These are phyloP conservation scores for Lepus europaeus DNA, from an alignment of 2,113 vertebrate genomes.

Conservation along the genomic window DNA sequence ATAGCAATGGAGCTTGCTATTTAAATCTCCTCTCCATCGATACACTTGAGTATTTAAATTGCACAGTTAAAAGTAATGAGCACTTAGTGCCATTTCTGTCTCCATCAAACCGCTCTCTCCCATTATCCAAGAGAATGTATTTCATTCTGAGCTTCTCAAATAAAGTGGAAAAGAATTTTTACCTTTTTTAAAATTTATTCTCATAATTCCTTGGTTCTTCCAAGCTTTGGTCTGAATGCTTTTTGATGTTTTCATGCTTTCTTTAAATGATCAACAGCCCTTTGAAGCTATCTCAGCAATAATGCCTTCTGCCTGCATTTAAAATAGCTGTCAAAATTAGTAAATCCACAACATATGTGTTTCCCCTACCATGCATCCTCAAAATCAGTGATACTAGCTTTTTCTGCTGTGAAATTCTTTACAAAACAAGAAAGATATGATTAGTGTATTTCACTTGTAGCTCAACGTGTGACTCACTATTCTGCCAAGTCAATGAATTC, in stretches of 20 bases:
- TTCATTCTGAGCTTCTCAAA: conserved; percentile 57
- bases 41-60: conserved; percentile 78
- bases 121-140: conserved; percentile 52
- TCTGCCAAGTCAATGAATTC: neutral
- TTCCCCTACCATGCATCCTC: neutral
- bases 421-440: conserved; percentile 64
- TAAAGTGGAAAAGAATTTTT: conserved; percentile 39
- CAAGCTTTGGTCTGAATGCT: neutral
- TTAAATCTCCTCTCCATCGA: conserved; percentile 73
- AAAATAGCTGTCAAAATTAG: conserved; percentile 52
- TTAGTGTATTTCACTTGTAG: conserved; percentile 61
- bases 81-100: conserved; percentile 59
- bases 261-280: conserved; percentile 50
- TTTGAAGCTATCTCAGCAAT: conserved; percentile 11
- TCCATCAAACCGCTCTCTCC: conserved; percentile 53
- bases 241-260: neutral
- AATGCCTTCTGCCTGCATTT: neutral
- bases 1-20: conserved; percentile 73
- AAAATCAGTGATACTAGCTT: conserved; percentile 55
- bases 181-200: conserved; percentile 25
- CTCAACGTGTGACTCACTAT: conserved; percentile 5
- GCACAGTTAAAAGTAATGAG: conserved; percentile 78
- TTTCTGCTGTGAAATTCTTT: conserved; percentile 64
- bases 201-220: neutral
- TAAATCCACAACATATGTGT: conserved; percentile 6